Percentiles rank a stretch among this genome's conserved stretches.
phyloP scores from a whole-genome alignment of 2,888 invertebrate genomes.

The Caenorhabditis sulstoni region DNA sequence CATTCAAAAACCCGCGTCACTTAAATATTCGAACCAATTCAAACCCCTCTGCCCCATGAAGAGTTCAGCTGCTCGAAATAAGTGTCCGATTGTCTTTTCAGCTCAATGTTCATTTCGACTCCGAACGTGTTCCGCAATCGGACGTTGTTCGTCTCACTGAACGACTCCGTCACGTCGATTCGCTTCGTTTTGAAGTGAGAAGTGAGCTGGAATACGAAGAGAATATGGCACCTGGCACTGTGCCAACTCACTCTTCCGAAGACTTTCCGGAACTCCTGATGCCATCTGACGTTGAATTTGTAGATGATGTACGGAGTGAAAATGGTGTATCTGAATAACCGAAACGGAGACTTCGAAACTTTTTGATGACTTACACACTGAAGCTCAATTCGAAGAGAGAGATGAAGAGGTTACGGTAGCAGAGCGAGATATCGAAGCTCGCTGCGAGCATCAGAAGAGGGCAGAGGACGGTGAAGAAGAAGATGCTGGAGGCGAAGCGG shows the following conservation, averaged over 20 bases:
- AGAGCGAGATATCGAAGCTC: constrained; percentile 19
- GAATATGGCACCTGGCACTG: constrained; percentile 13
- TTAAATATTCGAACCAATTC: too few relatives aligned
- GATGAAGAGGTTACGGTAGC: constrained; percentile 44
- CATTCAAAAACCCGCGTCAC: constrained; percentile 1
- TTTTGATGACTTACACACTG: constrained; percentile 18
- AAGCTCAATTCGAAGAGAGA: constrained; percentile 36
- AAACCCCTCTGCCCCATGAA: constrained; percentile 25
- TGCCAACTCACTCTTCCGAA: constrained; percentile 2
- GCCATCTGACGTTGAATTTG: constrained; percentile 47
- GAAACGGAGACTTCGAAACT: background rate
- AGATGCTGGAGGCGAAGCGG: constrained; percentile 43
- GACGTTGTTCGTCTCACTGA: constrained; percentile 13
- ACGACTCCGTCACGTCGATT: constrained; percentile 33
- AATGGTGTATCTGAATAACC: constrained; percentile 40
- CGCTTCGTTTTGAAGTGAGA: constrained; percentile 11
- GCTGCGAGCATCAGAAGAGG: constrained; percentile 43
- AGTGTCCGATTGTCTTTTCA: constrained; percentile 50
- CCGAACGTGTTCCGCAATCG: constrained; percentile 46
- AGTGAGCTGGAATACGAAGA: background rate
- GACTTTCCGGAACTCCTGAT: constrained; percentile 35
- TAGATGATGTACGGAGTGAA: constrained; percentile 54
- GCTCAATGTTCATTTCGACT: constrained; percentile 51
- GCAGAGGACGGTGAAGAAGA: constrained; percentile 50
- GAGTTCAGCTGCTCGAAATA: constrained; percentile 44